These are phyloP conservation scores for Micromussa lordhowensis DNA, from an alignment of 92 coral and sea anemone species.

Conservation along the genomic window DNA sequence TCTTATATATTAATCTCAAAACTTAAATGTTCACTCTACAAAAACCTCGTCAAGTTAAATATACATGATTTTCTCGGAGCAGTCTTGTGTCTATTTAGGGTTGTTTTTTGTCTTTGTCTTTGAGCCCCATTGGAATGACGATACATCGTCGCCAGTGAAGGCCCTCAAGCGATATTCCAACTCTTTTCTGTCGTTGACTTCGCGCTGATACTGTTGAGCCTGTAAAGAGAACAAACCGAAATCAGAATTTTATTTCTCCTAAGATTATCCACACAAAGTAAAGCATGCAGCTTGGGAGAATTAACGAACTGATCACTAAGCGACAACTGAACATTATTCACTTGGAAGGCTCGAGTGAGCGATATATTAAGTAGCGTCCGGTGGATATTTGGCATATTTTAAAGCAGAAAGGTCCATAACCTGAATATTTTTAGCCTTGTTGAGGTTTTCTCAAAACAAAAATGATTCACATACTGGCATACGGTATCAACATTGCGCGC, in stretches of 20 bases:
- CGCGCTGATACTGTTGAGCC: conserved; percentile 90
- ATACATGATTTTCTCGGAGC: background rate
- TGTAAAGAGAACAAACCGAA: conserved; percentile 40
- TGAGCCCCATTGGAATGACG: conserved; percentile 34
- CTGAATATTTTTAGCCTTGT: background rate
- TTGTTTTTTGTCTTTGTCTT: conserved; percentile 32
- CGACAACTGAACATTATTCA: background rate
- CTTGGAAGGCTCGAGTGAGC: background rate
- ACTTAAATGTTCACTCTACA: background rate
- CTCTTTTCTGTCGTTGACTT: conserved; percentile 81
- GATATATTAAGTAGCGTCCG: background rate
- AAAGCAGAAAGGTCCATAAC: background rate
- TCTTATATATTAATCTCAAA: conserved; percentile 18
- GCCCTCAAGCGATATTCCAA: conserved; percentile 96
- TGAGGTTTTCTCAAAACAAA: background rate
- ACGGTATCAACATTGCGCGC: background rate
- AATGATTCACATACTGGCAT: background rate
- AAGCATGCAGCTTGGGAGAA: background rate
- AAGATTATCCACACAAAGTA: background rate
- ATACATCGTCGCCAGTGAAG: conserved; percentile 91
- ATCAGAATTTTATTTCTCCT: background rate
- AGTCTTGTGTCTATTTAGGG: conserved; percentile 17
- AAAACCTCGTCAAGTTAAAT: background rate
- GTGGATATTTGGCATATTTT: background rate
- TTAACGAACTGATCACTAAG: background rate